Percentiles rank a stretch among this genome's conserved stretches.
Evolutionary conservation across 37 sponge, comb jelly and placozoan species (phyloP).

Genomic region (Geodia barretti): DNA sequence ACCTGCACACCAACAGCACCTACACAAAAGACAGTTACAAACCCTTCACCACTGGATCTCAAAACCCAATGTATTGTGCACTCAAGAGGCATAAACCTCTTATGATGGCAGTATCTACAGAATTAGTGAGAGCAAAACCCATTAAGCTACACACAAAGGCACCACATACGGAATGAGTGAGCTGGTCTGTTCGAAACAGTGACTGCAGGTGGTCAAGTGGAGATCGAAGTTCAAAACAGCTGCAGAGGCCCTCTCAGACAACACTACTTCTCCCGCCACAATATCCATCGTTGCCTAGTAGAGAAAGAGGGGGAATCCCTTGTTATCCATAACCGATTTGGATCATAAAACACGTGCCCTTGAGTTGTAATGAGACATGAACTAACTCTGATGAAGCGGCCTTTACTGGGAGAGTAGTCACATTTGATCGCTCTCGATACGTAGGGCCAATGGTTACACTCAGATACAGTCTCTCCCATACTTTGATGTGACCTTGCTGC

Average conservation of each 20-base stretch:
- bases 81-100: background rate
- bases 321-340: no score
- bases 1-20: constrained; percentile 36
- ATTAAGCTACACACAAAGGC: no score
- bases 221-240: constrained; percentile 31
- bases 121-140: background rate
- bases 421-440: background rate
- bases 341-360: no score
- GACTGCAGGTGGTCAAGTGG: constrained; percentile 31
- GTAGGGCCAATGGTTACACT: background rate
- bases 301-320: no score
- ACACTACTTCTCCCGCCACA: constrained; percentile 22
- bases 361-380: no score
- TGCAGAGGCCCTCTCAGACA: constrained; percentile 43
- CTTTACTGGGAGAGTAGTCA: constrained; percentile 10
- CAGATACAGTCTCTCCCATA: background rate
- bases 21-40: background rate
- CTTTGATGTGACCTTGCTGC: no score
- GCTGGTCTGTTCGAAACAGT: constrained; percentile 19
- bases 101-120: background rate
- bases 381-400: constrained; percentile 22
- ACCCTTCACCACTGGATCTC: background rate
- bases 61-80: background rate
- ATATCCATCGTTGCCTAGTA: constrained; percentile 18
- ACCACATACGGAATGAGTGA: constrained; percentile 45